phyloP scores from a whole-genome alignment of 2,888 invertebrate genomes.

The Protonemura montana region DNA sequence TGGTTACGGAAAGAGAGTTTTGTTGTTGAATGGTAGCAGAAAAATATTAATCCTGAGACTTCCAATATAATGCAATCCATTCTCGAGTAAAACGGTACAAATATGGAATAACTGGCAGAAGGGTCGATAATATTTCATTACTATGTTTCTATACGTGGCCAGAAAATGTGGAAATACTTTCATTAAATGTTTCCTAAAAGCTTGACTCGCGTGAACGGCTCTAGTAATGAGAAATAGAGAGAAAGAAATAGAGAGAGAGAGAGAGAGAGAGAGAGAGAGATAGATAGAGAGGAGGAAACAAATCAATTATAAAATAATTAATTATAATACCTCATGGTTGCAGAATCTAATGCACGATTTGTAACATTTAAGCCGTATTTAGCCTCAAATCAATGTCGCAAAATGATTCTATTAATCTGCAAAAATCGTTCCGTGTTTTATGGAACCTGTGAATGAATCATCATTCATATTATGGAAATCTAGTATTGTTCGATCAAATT shows the following conservation, averaged over 20 bases:
- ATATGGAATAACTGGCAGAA: neutral
- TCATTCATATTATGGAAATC: neutral
- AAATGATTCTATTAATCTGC: no score
- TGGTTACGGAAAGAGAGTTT: neutral
- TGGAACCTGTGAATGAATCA: neutral
- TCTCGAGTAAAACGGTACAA: neutral
- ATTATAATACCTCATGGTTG: no score
- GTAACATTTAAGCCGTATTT: no score
- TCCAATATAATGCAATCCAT: neutral
- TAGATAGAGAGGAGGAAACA: no score
- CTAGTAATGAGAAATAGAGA: neutral
- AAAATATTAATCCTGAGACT: neutral
- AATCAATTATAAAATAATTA: neutral
- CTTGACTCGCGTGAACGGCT: neutral
- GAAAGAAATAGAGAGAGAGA: neutral
- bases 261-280: neutral
- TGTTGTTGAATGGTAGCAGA: no score
- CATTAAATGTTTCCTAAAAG: neutral
- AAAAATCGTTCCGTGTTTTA: no score
- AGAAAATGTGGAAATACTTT: neutral
- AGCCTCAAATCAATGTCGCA: no score
- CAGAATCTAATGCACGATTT: neutral
- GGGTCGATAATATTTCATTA: neutral
- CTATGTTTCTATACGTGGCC: neutral
- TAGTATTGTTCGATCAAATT: neutral